Percentiles rank a stretch among this genome's conserved stretches.
Conservation (phyloP, 2,113 vertebrate species). For the Periophthalmus modestus region DNA sequence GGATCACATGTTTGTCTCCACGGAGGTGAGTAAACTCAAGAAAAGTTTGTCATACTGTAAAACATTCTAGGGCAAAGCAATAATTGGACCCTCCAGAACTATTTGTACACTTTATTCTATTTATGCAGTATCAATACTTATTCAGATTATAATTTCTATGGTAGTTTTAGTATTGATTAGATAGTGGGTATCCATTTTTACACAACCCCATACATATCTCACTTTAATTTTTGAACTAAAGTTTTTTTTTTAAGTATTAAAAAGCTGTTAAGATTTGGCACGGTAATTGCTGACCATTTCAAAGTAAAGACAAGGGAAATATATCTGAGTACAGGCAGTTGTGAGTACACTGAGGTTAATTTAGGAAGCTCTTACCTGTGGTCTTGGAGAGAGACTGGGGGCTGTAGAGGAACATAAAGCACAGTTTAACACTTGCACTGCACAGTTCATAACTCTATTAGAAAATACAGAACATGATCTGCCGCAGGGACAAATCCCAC, state of each 20-base stretch:
- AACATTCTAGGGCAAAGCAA: too few relatives aligned
- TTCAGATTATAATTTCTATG: too few relatives aligned
- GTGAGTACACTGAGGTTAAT: neutral
- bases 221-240: neutral
- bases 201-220: neutral
- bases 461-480: constrained; percentile 35
- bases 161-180: too few relatives aligned
- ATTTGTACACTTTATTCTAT: too few relatives aligned
- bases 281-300: too few relatives aligned
- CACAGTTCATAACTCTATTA: constrained; percentile 31
- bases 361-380: constrained; percentile 71
- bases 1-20: too few relatives aligned
- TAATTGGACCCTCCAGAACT: too few relatives aligned
- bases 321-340: neutral
- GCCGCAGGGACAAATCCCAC: constrained; percentile 41
- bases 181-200: too few relatives aligned
- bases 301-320: neutral
- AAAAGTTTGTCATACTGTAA: too few relatives aligned
- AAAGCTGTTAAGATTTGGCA: too few relatives aligned
- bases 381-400: constrained; percentile 73
- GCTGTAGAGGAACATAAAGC: constrained; percentile 63
- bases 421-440: constrained; percentile 37
- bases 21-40: too few relatives aligned
- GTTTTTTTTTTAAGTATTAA: neutral
- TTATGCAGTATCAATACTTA: too few relatives aligned